Evolutionary conservation across 2,888 invertebrate genomes (phyloP), one percentile per base, ranked within the genome.

Genomic region (Isoperla grammatica): DNA sequence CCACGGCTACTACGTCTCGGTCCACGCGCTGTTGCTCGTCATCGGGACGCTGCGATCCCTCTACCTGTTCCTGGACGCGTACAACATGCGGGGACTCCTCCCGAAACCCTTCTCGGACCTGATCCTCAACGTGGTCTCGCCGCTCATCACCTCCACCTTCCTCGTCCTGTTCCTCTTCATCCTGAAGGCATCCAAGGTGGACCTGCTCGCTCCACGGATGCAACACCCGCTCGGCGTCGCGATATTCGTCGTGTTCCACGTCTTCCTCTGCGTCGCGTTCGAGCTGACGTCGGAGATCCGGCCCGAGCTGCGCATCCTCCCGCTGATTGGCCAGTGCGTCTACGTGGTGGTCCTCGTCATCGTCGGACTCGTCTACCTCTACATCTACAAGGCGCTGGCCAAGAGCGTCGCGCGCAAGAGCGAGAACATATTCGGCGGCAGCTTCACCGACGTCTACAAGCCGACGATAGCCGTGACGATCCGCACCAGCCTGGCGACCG

Each of bases 31-130:
- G 66, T 75, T 95, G 58, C 88, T 93, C 9, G 79, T 87, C 11
- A 86, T 94, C 45, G 92, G 95, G 71, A 81, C 87, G 15, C 78
- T 90, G 70, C 81, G 92, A 54, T 90, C 92, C 67, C 87, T 91
- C 68, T 94, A 92, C 71, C 81, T 95, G 67, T 88, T 93, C 67
- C 90, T 93, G 71, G 95, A 95, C 75, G 91, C 93, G 0, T 95
- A 95, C 72, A 95, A 95, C 71, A 84, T 90, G n/a, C 85, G 86
- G 63, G 83, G 82, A 62, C 88, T 88, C 1, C 81, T 94, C 71
- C 90, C 89, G 61, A 74, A 74, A 19, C 87, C 88, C 62, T 77
- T 92, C 35, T 90, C 92, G 56, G 88, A 90, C 70, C 84, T 94
- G 54, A 75, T 95, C 40, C 83, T 92, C 64, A 90, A 91, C 71